Base-by-base conservation (phyloP, 2,888 invertebrate species). In the Helleia helle region DNA sequence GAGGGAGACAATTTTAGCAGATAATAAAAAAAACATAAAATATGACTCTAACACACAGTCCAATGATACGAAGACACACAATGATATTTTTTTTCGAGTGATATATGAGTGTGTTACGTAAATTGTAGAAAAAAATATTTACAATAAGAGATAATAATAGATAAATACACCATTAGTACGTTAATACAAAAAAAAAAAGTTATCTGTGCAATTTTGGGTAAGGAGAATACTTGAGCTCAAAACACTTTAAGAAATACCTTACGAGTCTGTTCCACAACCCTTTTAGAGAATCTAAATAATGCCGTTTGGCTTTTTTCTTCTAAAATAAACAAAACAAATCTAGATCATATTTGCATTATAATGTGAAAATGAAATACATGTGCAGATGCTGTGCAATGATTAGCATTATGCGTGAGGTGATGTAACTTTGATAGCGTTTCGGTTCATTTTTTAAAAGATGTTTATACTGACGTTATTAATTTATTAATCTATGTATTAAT, bases 191-290 rank as follows among this genome's bases (percentile, higher is more conserved):
- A n/a, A n/a, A n/a, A n/a, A n/a, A n/a, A n/a, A 52, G 52, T 54
- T 40, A 48, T 44, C 42, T 43, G 46, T 46, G 50, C 50, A 48
- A 46, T 43, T n/a, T 42, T 44, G 22, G 36, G 29, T 18, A 42
- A 34, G 5, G n/a, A 47, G 40, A 53, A 53, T 59, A 54, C 56
- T 48, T 56, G 36, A 48, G 44, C 51, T 65, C 71, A 70, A 67
- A 61, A 49, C 58, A 62, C 60, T 66, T 71, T 66, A 67, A n/a
- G n/a, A 47, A 25, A 38, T 44, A 34, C 41, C 26, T 42, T 42
- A 62, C 65, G 67, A 71, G 72, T 75, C 77, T 69, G 62, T 68
- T 83, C 83, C 83, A 83, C 83, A 83, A 83, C 83, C 85, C 79
- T 81, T 83, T 69, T 29, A 40, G 15, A 30, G 5, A n/a, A n/a